phyloP scores from a whole-genome alignment of 2,797 vertebrate species.

The Coreius guichenoti region DNA sequence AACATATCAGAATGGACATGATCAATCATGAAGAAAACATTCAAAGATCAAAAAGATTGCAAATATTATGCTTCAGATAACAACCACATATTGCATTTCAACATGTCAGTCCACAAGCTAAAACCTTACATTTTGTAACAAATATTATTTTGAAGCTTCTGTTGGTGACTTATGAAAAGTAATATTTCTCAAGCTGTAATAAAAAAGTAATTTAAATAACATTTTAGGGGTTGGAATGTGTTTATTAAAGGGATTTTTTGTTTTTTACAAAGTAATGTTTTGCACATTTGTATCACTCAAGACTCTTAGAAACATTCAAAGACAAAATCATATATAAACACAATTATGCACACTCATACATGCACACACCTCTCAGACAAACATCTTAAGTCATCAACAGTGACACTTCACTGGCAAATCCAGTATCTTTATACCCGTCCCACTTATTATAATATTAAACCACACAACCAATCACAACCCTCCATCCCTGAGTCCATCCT shows the following conservation, averaged over 20 bases:
- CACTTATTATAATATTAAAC: slow-evolving; percentile 35
- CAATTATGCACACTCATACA: slow-evolving; percentile 43
- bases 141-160: not conserved
- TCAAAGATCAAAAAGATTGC: not conserved
- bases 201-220: not conserved
- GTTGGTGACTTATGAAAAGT: not conserved
- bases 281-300: slow-evolving; percentile 45
- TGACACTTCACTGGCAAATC: slow-evolving; percentile 36
- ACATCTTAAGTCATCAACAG: slow-evolving; percentile 42
- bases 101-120: not conserved
- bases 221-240: slow-evolving; percentile 55
- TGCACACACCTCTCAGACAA: slow-evolving; percentile 45
- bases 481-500: slow-evolving; percentile 62
- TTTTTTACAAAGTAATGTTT: slow-evolving; percentile 48
- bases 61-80: not conserved
- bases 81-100: not conserved
- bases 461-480: slow-evolving; percentile 55
- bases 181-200: not conserved
- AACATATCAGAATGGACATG: not conserved
- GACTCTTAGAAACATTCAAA: slow-evolving; percentile 24
- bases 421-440: slow-evolving; percentile 52
- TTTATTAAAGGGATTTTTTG: slow-evolving; percentile 56
- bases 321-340: slow-evolving; percentile 41
- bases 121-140: not conserved
- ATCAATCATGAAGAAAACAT: not conserved